phyloP scores from a whole-genome alignment of 2,113 vertebrate genomes.

The Fulica atra region DNA sequence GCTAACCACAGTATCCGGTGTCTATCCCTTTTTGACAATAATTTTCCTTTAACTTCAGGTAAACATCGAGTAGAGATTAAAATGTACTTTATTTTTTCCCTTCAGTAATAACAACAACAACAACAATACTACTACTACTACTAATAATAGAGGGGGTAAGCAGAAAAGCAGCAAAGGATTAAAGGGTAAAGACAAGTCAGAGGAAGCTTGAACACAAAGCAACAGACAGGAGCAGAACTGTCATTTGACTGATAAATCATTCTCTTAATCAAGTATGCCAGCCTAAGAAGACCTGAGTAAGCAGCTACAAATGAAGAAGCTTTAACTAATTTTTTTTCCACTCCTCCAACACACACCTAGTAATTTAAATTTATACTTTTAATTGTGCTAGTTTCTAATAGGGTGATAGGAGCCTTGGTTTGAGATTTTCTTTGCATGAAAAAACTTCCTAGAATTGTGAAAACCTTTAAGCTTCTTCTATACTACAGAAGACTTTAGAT shows the following conservation, averaged over 20 bases:
- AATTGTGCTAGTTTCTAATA: background rate
- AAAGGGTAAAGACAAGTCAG: background rate
- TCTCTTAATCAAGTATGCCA: background rate
- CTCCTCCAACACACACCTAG: background rate
- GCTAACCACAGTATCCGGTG: background rate
- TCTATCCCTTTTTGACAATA: background rate
- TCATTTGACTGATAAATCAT: background rate
- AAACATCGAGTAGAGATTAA: background rate
- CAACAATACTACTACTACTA: background rate
- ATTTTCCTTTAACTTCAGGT: background rate
- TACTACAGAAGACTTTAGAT: background rate
- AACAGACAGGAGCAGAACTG: background rate
- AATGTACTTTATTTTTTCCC: background rate
- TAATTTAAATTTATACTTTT: background rate
- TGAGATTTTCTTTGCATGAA: background rate
- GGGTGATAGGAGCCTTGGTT: background rate
- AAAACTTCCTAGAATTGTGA: background rate
- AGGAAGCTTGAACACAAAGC: background rate
- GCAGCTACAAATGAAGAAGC: background rate
- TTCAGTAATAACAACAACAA: background rate
- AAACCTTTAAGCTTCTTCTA: background rate
- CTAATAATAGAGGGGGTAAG: background rate
- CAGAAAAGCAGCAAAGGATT: background rate
- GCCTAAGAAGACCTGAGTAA: background rate
- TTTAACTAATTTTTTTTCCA: background rate